These are phyloP conservation scores for Meandrina meandrites DNA, from an alignment of 92 coral and sea anemone genomes.

Conservation along the genomic window DNA sequence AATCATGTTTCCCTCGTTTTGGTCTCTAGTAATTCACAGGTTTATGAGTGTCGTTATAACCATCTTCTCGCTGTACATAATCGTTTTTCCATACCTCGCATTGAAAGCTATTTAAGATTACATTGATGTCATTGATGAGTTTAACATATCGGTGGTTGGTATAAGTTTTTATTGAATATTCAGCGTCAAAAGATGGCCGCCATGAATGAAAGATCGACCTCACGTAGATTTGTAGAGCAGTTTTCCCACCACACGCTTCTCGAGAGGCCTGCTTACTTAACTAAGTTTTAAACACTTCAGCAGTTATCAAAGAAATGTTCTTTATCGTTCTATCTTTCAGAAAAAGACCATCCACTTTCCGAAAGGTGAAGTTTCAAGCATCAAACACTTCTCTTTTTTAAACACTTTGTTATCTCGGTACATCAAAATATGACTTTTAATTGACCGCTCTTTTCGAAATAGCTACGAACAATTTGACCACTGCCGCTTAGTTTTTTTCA, in stretches of 20 bases:
- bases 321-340: neutral
- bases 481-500: neutral
- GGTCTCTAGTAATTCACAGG: neutral
- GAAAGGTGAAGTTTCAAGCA: neutral
- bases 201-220: neutral
- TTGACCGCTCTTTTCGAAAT: neutral
- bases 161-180: neutral
- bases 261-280: neutral
- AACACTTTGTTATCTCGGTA: slow-evolving; percentile 6
- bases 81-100: slow-evolving; percentile 24
- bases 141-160: neutral
- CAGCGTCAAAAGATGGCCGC: neutral
- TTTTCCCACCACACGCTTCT: neutral
- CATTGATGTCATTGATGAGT: neutral
- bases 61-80: neutral
- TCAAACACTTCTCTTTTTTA: neutral
- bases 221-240: neutral
- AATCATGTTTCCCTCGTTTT: slow-evolving; percentile 12
- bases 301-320: neutral
- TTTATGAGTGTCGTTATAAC: slow-evolving; percentile 3
- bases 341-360: neutral
- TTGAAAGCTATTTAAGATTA: slow-evolving; percentile 26
- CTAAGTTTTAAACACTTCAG: neutral
- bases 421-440: neutral
- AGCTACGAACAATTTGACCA: neutral